phyloP scores from a whole-genome alignment of 2,113 vertebrate genomes.

The Passer domesticus region DNA sequence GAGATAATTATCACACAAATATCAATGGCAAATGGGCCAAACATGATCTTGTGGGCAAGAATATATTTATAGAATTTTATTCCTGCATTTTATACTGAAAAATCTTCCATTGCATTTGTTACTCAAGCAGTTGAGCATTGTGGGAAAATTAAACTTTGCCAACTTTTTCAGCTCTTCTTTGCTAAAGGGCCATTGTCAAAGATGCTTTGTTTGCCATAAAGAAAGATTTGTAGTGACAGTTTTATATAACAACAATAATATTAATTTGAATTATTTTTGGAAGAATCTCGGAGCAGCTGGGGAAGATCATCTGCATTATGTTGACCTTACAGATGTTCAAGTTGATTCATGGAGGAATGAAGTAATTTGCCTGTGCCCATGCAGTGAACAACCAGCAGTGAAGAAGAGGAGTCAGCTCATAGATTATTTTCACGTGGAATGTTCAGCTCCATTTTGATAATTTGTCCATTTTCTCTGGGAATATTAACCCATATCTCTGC shows the following conservation, averaged over 20 bases:
- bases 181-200: background rate
- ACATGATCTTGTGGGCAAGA: background rate
- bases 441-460: background rate
- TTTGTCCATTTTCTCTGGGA: background rate
- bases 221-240: background rate
- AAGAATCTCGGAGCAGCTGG: constrained; percentile 9
- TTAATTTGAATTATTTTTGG: constrained; percentile 20
- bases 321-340: constrained; percentile 56
- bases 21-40: background rate
- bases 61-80: background rate
- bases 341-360: constrained; percentile 31
- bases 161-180: background rate
- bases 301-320: background rate
- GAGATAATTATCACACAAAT: background rate
- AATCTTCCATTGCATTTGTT: background rate
- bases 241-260: constrained; percentile 15
- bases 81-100: background rate
- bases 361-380: constrained; percentile 30
- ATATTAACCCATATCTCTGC: background rate
- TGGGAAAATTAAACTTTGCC: background rate
- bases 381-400: constrained; percentile 23
- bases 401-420: background rate
- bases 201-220: background rate
- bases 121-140: background rate
- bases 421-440: background rate